These are phyloP conservation scores for Sternotherus odoratus DNA, from an alignment of 2,797 vertebrate genomes.

Conservation along the genomic window DNA sequence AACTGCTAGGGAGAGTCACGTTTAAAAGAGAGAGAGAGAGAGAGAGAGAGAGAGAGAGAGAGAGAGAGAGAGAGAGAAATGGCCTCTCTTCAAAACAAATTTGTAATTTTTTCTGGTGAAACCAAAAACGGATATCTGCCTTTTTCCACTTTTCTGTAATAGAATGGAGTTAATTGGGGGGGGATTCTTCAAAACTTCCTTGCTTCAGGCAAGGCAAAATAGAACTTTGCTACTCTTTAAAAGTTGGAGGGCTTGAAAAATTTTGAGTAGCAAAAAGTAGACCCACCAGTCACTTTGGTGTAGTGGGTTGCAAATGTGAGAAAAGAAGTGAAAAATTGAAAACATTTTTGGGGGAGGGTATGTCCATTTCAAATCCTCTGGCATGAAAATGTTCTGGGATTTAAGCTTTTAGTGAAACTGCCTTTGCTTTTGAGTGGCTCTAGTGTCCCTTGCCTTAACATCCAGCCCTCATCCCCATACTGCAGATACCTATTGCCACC, in stretches of 20 bases:
- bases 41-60: background rate
- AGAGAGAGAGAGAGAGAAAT: background rate
- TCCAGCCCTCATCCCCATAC: background rate
- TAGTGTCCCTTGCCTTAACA: background rate
- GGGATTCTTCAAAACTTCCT: background rate
- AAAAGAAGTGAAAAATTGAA: background rate
- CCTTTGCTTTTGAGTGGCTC: background rate
- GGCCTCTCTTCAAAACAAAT: background rate
- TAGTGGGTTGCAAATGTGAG: background rate
- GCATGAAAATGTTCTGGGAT: background rate
- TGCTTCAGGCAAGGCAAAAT: background rate
- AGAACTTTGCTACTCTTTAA: background rate
- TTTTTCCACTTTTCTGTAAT: background rate
- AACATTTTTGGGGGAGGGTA: background rate
- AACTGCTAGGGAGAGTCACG: background rate
- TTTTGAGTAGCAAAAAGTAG: background rate
- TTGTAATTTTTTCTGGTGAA: background rate
- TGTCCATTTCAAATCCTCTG: background rate
- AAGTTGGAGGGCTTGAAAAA: background rate
- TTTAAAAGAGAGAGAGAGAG: background rate
- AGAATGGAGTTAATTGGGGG: background rate
- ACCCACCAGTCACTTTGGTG: background rate
- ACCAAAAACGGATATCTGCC: background rate
- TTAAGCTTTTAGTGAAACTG: background rate
- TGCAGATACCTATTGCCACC: background rate